Evolutionary conservation across 2,888 invertebrate species (phyloP).

Genomic region (Eutolmus rufibarbis): DNA sequence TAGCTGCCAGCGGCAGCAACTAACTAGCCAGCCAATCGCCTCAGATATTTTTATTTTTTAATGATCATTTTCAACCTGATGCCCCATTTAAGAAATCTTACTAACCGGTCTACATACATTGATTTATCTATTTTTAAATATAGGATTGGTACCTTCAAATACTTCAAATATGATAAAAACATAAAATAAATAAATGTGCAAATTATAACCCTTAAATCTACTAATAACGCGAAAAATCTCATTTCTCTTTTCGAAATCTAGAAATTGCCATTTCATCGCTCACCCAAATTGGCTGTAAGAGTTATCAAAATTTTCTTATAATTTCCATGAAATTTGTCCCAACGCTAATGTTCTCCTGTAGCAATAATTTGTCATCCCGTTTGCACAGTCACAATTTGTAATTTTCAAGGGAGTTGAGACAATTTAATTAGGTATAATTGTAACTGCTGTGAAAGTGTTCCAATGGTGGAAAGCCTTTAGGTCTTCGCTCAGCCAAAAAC

Average conservation of each 20-base stretch:
- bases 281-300: neutral
- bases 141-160: too few species aligned
- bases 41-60: too few species aligned
- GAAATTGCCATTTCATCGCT: neutral
- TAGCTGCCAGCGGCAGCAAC: too few species aligned
- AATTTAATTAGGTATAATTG: slow-evolving; percentile 17
- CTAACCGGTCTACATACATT: too few species aligned
- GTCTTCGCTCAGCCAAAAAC: neutral
- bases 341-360: neutral
- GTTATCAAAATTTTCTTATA: neutral
- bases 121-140: too few species aligned
- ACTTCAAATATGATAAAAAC: too few species aligned
- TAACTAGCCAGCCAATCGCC: too few species aligned
- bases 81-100: too few species aligned
- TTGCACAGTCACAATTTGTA: neutral
- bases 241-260: neutral
- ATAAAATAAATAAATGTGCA: neutral
- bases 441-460: neutral
- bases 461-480: slow-evolving; percentile 1
- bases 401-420: neutral
- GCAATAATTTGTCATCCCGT: neutral
- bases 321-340: neutral
- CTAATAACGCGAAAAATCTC: neutral
- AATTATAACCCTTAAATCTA: neutral
- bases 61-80: too few species aligned